Conservation (phyloP, 64 coral and sea anemone genomes). For the Acropora tenuis region DNA sequence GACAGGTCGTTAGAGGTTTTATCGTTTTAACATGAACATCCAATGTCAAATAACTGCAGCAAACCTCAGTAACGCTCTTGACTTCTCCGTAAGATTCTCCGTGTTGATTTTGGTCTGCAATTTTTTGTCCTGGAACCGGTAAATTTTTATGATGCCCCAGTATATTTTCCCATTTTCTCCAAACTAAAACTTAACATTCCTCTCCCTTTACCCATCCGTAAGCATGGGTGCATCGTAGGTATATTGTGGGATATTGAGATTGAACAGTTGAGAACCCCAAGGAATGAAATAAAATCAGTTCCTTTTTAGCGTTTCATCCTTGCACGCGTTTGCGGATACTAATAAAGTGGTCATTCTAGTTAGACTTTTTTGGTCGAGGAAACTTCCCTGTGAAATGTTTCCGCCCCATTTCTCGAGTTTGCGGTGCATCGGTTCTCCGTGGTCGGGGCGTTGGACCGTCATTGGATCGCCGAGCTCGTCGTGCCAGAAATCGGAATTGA, state of each 20-base stretch:
- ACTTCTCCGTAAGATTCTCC: too few relatives aligned
- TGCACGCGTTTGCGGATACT: constrained; percentile 1
- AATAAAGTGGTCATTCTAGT: background rate
- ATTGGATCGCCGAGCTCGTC: background rate
- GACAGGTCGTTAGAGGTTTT: too few relatives aligned
- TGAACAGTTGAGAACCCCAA: background rate
- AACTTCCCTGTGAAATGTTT: background rate
- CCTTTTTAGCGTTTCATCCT: background rate
- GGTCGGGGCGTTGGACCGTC: background rate
- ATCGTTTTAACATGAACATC: too few relatives aligned
- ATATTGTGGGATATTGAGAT: background rate
- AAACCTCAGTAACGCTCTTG: too few relatives aligned
- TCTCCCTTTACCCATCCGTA: too few relatives aligned
- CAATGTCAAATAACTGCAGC: too few relatives aligned
- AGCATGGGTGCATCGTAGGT: too few relatives aligned
- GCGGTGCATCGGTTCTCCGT: background rate
- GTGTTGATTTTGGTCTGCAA: too few relatives aligned
- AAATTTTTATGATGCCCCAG: too few relatives aligned
- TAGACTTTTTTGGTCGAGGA: background rate
- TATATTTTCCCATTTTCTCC: too few relatives aligned
- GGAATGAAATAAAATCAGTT: background rate
- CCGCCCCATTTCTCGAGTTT: background rate
- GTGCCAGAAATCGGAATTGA: constrained; percentile 15
- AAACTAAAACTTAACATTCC: too few relatives aligned
- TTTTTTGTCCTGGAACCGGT: too few relatives aligned